Evolutionary conservation across 2,888 invertebrate species (phyloP).

Genomic region (Apodemia zela): DNA sequence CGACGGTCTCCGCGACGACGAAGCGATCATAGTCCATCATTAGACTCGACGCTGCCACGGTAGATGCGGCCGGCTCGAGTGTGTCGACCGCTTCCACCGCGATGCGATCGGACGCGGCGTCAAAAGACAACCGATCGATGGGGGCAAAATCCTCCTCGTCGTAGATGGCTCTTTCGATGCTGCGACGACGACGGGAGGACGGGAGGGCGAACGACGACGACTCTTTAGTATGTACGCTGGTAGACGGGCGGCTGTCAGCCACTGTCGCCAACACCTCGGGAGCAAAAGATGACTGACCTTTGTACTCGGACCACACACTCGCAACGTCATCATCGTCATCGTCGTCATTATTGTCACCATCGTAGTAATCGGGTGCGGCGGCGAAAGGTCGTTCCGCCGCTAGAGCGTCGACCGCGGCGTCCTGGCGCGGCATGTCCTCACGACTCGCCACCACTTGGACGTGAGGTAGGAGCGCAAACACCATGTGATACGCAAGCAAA

Average conservation of each 20-base stretch:
- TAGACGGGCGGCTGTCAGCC: slow-evolving; percentile 5
- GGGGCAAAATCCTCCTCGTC: neutral
- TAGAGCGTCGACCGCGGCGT: no score
- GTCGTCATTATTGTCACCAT: no score
- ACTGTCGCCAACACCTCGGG: neutral
- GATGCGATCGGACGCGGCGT: slow-evolving; percentile 6
- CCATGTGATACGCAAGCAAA: no score
- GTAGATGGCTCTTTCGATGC: slow-evolving; percentile 1
- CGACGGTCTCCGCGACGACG: slow-evolving; percentile 3
- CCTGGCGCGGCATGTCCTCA: no score
- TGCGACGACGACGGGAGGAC: neutral
- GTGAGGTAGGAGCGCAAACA: no score
- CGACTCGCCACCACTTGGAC: no score
- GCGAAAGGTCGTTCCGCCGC: no score
- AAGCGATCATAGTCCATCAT: slow-evolving; percentile 3
- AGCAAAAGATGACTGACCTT: slow-evolving; percentile 10
- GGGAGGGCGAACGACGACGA: slow-evolving; percentile 6
- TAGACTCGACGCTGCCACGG: neutral
- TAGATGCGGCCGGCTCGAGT: slow-evolving; percentile 1
- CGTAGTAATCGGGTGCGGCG: no score
- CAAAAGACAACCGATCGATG: neutral
- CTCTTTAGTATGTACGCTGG: slow-evolving; percentile 18
- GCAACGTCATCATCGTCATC: slow-evolving; percentile 18
- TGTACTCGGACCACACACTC: slow-evolving; percentile 19
- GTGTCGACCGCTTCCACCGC: neutral